Conservation (phyloP, 1,140 invertebrate species). For the Mya arenaria region DNA sequence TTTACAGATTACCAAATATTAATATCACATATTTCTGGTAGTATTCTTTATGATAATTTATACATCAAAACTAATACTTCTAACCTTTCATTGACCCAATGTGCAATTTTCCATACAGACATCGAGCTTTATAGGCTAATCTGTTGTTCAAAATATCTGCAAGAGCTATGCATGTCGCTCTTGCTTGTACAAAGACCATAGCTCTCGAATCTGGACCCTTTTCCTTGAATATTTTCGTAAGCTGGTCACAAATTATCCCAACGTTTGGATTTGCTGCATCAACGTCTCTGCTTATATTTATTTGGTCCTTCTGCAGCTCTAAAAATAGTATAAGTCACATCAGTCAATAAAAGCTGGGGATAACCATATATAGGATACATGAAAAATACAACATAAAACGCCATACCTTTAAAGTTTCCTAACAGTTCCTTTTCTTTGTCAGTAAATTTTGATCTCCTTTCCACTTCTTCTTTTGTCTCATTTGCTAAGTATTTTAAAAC, state of each 20-base stretch:
- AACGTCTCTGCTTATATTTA: neutral
- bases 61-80: too few relatives aligned
- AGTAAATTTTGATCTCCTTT: slow-evolving; percentile 4
- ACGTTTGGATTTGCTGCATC: neutral
- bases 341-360: neutral
- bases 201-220: neutral
- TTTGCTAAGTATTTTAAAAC: slow-evolving; percentile 23
- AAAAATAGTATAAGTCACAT: neutral
- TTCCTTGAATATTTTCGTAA: neutral
- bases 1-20: too few relatives aligned
- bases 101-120: too few relatives aligned
- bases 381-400: neutral
- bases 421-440: slow-evolving; percentile 6
- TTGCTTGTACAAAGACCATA: slow-evolving; percentile 2
- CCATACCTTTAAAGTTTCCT: slow-evolving; percentile 1
- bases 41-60: too few relatives aligned
- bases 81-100: too few relatives aligned
- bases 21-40: too few relatives aligned
- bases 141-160: too few relatives aligned
- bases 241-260: neutral
- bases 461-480: slow-evolving; percentile 1
- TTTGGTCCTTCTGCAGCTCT: slow-evolving; percentile 17
- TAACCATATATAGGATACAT: neutral
- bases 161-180: slow-evolving; percentile 15
- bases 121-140: too few relatives aligned